Percentiles rank a stretch among this genome's conserved stretches.
phyloP scores from a whole-genome alignment of 1,140 invertebrate genomes.

The Bombyx mandarina region DNA sequence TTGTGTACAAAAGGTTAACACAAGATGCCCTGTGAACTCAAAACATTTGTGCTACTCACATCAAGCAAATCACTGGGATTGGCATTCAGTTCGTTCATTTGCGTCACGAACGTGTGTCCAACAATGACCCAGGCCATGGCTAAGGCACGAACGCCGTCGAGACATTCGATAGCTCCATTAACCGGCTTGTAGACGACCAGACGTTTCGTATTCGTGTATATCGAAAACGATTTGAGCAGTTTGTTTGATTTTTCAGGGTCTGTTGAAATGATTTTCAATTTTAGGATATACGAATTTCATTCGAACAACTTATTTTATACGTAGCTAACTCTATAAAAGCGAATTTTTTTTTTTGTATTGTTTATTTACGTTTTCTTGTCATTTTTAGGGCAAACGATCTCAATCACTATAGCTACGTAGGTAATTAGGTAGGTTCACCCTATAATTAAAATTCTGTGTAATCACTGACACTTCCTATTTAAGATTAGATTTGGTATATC shows the following conservation, averaged over 20 bases:
- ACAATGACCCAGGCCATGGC: constrained; percentile 79
- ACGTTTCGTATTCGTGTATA: constrained; percentile 40
- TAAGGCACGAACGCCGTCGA: constrained; percentile 73
- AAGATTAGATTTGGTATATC: too few relatives aligned
- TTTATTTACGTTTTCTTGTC: too few relatives aligned
- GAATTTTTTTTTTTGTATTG: too few relatives aligned
- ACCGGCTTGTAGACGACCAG: constrained; percentile 28
- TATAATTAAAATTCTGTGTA: too few relatives aligned
- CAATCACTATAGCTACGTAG: too few relatives aligned
- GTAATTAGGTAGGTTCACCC: too few relatives aligned
- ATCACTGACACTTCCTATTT: too few relatives aligned
- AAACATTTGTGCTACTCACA: constrained; percentile 15
- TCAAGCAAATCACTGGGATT: constrained; percentile 21
- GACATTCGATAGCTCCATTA: constrained; percentile 48
- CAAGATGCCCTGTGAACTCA: too few relatives aligned
- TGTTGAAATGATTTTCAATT: constrained; percentile 9
- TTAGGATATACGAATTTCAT: not conserved
- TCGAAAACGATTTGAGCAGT: constrained; percentile 32
- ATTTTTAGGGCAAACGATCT: too few relatives aligned
- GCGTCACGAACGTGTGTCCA: constrained; percentile 21
- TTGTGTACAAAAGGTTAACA: too few relatives aligned
- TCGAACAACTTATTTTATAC: too few relatives aligned
- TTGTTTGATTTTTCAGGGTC: constrained; percentile 27
- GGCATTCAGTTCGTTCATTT: constrained; percentile 10
- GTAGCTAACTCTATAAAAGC: too few relatives aligned